A percentile compares a stretch with the other conserved stretches of the same genome.
Conservation (phyloP, 2,113 vertebrate genomes). For the Vulpes ferrilata region DNA sequence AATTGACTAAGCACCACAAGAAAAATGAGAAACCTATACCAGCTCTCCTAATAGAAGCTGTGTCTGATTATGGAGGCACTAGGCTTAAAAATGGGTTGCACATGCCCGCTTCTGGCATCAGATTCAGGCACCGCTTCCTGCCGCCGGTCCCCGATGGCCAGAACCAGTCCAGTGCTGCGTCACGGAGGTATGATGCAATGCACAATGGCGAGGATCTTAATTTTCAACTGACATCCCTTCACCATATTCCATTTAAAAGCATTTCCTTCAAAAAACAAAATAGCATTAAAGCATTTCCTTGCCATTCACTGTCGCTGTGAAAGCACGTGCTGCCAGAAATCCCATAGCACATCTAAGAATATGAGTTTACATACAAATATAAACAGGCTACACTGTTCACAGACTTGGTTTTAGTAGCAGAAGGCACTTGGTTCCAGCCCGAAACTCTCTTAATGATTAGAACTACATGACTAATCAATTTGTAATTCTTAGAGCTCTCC, state of each 20-base stretch:
- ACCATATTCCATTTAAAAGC: not conserved
- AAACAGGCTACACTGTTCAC: not conserved
- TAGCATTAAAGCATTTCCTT: not conserved
- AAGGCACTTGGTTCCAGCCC: not conserved
- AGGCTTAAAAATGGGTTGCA: conserved; percentile 72
- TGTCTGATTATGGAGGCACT: conserved; percentile 65
- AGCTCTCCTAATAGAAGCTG: conserved; percentile 71
- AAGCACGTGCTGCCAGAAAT: conserved; percentile 28
- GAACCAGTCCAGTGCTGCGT: not conserved
- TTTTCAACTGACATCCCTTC: not conserved
- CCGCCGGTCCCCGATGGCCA: conserved; percentile 17
- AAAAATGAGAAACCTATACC: conserved; percentile 62
- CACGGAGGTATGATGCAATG: not conserved
- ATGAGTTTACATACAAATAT: not conserved
- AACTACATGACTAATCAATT: not conserved
- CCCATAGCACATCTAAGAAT: not conserved
- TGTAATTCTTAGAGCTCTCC: not conserved
- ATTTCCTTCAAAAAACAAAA: not conserved
- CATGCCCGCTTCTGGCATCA: not conserved
- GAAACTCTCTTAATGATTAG: not conserved
- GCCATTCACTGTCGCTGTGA: not conserved
- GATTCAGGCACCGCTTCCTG: conserved; percentile 50
- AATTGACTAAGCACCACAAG: conserved; percentile 71
- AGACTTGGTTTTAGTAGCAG: not conserved
- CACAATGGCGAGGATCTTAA: not conserved